Evolutionary conservation across 2,888 invertebrate genomes (phyloP).

Genomic region (Chrysotoxum bicinctum): DNA sequence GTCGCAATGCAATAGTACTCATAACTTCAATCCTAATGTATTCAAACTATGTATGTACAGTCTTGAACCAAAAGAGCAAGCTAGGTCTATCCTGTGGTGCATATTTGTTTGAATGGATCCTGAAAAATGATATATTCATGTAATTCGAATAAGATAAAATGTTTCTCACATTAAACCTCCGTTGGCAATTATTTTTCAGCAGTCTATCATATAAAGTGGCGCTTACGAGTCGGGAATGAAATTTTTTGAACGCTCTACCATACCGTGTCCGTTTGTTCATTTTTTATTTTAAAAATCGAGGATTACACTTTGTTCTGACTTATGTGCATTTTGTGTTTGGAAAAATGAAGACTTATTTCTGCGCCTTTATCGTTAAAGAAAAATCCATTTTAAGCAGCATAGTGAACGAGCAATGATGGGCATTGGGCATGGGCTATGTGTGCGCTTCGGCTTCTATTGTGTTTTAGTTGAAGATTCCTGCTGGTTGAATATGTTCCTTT

Average conservation of each 20-base stretch:
- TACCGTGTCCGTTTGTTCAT: constrained; percentile 45
- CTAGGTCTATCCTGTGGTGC: too few relatives aligned
- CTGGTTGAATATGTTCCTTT: constrained; percentile 1
- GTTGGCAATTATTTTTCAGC: not conserved
- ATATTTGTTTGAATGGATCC: too few relatives aligned
- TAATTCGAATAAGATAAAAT: not conserved
- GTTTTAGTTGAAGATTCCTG: constrained; percentile 25
- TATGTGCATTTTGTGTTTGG: constrained; percentile 63
- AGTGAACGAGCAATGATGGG: not conserved
- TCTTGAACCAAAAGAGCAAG: too few relatives aligned
- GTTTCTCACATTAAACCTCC: not conserved
- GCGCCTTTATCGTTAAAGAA: constrained; percentile 10
- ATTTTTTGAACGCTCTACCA: constrained; percentile 15
- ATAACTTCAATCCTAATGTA: too few relatives aligned
- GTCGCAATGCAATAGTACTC: too few relatives aligned
- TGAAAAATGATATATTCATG: too few relatives aligned
- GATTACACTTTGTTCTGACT: constrained; percentile 54
- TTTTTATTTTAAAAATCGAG: not conserved
- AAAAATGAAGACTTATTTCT: constrained; percentile 54
- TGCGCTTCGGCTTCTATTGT: constrained; percentile 38
- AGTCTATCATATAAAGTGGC: constrained; percentile 39
- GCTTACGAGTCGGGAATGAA: constrained; percentile 57
- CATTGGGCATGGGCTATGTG: not conserved
- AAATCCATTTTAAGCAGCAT: not conserved
- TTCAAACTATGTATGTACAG: too few relatives aligned